Percentiles rank a stretch among this genome's conserved stretches.
These are phyloP conservation scores for Drosophila antonietae DNA, from an alignment of 2,888 invertebrate species.

Conservation along the genomic window DNA sequence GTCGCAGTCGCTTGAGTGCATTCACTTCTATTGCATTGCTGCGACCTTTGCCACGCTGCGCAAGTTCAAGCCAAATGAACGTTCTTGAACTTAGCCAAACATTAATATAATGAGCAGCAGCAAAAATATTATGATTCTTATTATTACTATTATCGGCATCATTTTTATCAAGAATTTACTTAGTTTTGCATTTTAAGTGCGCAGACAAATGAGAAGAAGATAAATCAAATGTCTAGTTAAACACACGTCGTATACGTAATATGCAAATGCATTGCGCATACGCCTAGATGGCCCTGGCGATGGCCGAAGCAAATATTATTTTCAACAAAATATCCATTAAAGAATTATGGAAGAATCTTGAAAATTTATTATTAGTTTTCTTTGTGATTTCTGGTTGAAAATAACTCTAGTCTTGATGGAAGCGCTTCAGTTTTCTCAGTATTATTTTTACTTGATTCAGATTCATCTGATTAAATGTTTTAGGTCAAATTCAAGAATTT, in stretches of 20 bases:
- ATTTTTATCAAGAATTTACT: slow-evolving; percentile 1
- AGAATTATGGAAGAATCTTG: neutral
- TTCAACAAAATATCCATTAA: neutral
- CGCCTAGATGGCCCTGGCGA: slow-evolving; percentile 7
- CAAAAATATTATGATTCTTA: neutral
- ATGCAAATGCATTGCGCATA: slow-evolving; percentile 35
- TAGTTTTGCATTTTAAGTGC: slow-evolving; percentile 32
- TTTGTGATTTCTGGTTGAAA: too few relatives aligned
- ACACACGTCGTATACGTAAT: slow-evolving; percentile 46
- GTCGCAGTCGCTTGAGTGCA: slow-evolving; percentile 60
- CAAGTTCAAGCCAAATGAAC: slow-evolving; percentile 80
- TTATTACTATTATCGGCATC: neutral
- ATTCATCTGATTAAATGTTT: too few relatives aligned
- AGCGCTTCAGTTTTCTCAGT: too few relatives aligned
- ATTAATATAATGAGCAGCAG: slow-evolving; percentile 4
- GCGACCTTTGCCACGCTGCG: slow-evolving; percentile 67
- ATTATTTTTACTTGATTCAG: too few relatives aligned
- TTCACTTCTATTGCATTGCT: slow-evolving; percentile 77
- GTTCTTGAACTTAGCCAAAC: slow-evolving; percentile 67
- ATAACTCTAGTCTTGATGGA: too few relatives aligned
- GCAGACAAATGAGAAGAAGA: neutral
- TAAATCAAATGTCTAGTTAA: neutral
- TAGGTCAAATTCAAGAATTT: too few relatives aligned
- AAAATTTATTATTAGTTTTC: neutral
- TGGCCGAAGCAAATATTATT: too few relatives aligned